phyloP scores from a whole-genome alignment of 1,140 invertebrate genomes.

The Drosophila ananassae region DNA sequence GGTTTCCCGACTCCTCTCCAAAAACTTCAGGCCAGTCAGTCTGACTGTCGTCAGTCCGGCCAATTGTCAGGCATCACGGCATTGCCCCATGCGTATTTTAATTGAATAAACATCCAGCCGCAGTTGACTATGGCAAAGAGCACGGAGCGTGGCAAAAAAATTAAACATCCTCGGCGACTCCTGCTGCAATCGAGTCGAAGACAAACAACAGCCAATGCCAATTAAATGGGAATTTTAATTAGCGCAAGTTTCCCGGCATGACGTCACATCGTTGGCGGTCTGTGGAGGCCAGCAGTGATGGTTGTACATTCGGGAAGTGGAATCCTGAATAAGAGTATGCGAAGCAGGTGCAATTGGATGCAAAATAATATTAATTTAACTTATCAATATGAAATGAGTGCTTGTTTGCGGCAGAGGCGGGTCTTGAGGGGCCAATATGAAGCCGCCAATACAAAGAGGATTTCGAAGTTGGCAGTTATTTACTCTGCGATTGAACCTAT shows the following conservation, averaged over 20 bases:
- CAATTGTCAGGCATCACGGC: constrained; percentile 37
- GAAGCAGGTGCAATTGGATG: constrained; percentile 18
- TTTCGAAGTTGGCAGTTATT: background rate
- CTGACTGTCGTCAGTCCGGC: constrained; percentile 18
- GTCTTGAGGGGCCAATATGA: background rate
- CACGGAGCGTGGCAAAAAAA: constrained; percentile 24
- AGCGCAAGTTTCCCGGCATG: constrained; percentile 70
- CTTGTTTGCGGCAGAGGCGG: constrained; percentile 5
- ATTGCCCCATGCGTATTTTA: constrained; percentile 67
- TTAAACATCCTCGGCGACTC: constrained; percentile 39
- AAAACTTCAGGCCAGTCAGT: background rate
- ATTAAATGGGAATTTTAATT: constrained; percentile 82
- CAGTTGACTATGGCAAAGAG: constrained; percentile 34
- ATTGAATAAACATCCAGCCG: constrained; percentile 74
- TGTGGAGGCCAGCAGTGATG: background rate
- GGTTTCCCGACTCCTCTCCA: constrained; percentile 20
- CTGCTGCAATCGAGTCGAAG: constrained; percentile 64
- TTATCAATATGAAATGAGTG: constrained; percentile 16
- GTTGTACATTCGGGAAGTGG: background rate
- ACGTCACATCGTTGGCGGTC: constrained; percentile 41
- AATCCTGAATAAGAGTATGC: background rate
- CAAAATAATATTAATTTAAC: constrained; percentile 35
- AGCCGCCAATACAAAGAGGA: background rate
- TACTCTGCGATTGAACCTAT: background rate
- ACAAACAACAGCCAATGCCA: constrained; percentile 79